Percentiles rank a stretch among this genome's conserved stretches.
phyloP scores from a whole-genome alignment of 2,888 invertebrate genomes.

The Pseudococcus longispinus region DNA sequence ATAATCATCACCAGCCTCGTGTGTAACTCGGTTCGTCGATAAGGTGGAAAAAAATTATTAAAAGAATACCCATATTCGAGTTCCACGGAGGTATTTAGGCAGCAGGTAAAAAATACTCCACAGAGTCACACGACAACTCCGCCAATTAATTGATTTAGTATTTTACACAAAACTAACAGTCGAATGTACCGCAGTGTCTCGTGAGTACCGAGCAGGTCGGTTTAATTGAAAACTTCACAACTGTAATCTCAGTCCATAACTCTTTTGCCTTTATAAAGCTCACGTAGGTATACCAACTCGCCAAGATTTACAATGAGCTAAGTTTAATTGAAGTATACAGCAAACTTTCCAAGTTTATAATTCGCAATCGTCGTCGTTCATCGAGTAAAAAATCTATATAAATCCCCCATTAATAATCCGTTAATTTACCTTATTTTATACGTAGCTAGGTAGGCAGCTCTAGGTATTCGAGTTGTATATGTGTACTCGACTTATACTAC shows the following conservation, averaged over 20 bases:
- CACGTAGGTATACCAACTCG: constrained; percentile 16
- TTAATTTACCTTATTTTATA: constrained; percentile 21
- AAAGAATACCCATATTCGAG: not conserved
- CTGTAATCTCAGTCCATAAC: constrained; percentile 30
- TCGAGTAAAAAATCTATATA: not conserved
- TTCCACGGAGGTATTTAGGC: not conserved
- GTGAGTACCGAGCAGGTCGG: not conserved
- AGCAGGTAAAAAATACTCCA: not conserved
- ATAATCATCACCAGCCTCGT: not conserved
- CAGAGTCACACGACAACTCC: not conserved
- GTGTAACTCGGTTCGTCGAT: not conserved
- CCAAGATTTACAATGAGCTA: constrained; percentile 24
- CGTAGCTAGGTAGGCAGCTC: not conserved
- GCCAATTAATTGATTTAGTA: constrained; percentile 9
- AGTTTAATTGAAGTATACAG: constrained; percentile 21
- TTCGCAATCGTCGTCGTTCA: constrained; percentile 18
- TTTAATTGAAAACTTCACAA: constrained; percentile 26
- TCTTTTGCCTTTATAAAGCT: constrained; percentile 15
- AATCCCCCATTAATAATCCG: constrained; percentile 11
- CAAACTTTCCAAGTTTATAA: constrained; percentile 24
- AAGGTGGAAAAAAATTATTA: not conserved
- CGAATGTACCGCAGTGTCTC: not conserved
- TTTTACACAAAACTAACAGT: not conserved
- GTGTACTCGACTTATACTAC: not conserved
- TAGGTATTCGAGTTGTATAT: not conserved